A percentile compares a stretch with the other conserved stretches of the same genome.
Conservation (phyloP, 2,888 invertebrate genomes). For the Bruchidius siliquastri region DNA sequence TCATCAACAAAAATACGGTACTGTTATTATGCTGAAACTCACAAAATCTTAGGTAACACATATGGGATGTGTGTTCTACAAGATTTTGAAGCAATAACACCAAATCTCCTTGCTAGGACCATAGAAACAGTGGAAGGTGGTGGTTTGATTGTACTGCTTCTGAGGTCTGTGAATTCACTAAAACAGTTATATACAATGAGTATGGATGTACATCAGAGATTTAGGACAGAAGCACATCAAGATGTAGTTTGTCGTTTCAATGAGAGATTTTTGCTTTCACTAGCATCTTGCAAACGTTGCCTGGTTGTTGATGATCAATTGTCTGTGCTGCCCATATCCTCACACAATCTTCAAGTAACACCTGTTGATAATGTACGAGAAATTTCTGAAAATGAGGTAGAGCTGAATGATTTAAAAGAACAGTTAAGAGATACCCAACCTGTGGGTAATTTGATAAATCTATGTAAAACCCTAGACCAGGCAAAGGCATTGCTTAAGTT, state of each 20-base stretch:
- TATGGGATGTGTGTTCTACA: constrained; percentile 83
- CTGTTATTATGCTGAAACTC: constrained; percentile 95
- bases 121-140: constrained; percentile 95
- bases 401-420: constrained; percentile 72
- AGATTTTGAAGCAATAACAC: constrained; percentile 88
- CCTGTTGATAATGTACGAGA: constrained; percentile 58
- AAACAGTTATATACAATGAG: constrained; percentile 92
- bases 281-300: constrained; percentile 82
- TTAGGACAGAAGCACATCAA: constrained; percentile 90
- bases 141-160: constrained; percentile 74
- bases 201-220: constrained; percentile 97
- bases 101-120: constrained; percentile 92
- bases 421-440: constrained; percentile 88
- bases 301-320: constrained; percentile 93
- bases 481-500: constrained; percentile 89
- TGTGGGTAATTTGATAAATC: constrained; percentile 79
- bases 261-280: constrained; percentile 88
- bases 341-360: constrained; percentile 77
- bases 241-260: constrained; percentile 93
- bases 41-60: constrained; percentile 95
- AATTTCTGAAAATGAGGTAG: constrained; percentile 51
- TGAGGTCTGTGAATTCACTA: constrained; percentile 80
- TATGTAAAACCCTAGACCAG: constrained; percentile 92
- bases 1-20: constrained; percentile 95
- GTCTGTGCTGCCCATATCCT: constrained; percentile 86